These are phyloP conservation scores for Ochlodes sylvanus DNA, from an alignment of 2,888 invertebrate species.

Conservation along the genomic window DNA sequence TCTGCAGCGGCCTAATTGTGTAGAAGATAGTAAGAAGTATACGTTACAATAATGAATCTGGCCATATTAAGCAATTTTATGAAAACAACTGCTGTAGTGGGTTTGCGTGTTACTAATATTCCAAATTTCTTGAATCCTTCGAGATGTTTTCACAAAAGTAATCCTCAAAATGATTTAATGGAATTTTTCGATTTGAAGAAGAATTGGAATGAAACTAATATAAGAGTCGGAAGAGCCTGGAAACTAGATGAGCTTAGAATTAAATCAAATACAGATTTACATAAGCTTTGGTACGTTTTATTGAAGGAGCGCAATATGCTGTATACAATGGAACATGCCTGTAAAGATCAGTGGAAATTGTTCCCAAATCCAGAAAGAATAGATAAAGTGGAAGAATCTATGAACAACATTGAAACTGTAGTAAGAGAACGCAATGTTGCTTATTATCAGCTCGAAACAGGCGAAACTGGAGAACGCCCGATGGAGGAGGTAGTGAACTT, in stretches of 20 bases:
- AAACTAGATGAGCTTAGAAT: conserved; percentile 94
- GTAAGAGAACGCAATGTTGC: conserved; percentile 97
- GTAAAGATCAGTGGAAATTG: conserved; percentile 86
- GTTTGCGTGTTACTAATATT: conserved; percentile 55
- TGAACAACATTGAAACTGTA: conserved; percentile 96
- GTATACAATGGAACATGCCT: conserved; percentile 96
- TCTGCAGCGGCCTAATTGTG: not conserved
- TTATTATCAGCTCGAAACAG: conserved; percentile 95
- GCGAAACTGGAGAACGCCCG: conserved; percentile 92
- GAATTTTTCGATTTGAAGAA: conserved; percentile 95
- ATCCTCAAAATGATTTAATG: conserved; percentile 85
- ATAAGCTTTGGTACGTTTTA: conserved; percentile 96
- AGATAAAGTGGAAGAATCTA: conserved; percentile 97
- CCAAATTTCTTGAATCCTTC: conserved; percentile 40
- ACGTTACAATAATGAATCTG: conserved; percentile 46
- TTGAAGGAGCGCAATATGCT: conserved; percentile 99
- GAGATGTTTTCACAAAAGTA: conserved; percentile 67
- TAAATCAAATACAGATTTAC: conserved; percentile 97
- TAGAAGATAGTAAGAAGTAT: no score
- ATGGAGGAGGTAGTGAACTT: conserved; percentile 82
- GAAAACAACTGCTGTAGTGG: conserved; percentile 50
- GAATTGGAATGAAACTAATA: conserved; percentile 91
- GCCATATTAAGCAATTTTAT: conserved; percentile 50
- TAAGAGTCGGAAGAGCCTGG: conserved; percentile 95
- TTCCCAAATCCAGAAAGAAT: conserved; percentile 97